A percentile compares a stretch with the other conserved stretches of the same genome.
Conservation (phyloP, 2,888 invertebrate genomes). For the Taphrorychus bicolor region DNA sequence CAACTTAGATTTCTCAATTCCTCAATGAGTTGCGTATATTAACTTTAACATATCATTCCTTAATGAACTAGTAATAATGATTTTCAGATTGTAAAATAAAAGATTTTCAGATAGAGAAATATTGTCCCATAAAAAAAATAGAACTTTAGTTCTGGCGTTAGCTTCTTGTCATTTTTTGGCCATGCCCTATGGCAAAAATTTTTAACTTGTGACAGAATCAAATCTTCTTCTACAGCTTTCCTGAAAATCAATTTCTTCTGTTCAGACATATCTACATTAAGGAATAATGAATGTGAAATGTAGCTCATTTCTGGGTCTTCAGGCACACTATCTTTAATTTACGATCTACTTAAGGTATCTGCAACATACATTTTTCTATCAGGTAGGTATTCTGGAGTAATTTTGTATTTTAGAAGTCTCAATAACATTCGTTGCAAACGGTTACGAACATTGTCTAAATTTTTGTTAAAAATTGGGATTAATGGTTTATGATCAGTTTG, state of each 20-base stretch:
- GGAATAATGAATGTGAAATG: slow-evolving; percentile 10
- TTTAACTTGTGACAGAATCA: slow-evolving; percentile 24
- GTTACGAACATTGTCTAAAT: slow-evolving; percentile 10
- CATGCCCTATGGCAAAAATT: slow-evolving; percentile 11
- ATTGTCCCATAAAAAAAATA: slow-evolving; percentile 35
- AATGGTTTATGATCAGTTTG: slow-evolving; percentile 33
- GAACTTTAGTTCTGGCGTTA: slow-evolving; percentile 19
- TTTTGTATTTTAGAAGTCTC: slow-evolving; percentile 30
- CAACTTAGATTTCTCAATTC: slow-evolving; percentile 37
- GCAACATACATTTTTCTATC: slow-evolving; percentile 27
- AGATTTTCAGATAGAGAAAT: slow-evolving; percentile 28
- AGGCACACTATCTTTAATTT: not conserved
- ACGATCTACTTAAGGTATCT: slow-evolving; percentile 16
- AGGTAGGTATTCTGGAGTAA: slow-evolving; percentile 19
- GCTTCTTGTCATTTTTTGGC: slow-evolving; percentile 21
- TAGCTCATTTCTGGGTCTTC: slow-evolving; percentile 2
- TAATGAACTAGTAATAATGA: slow-evolving; percentile 35
- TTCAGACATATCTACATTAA: slow-evolving; percentile 5
- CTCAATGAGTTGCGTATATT: slow-evolving; percentile 38
- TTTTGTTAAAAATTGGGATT: slow-evolving; percentile 18
- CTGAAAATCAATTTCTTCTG: slow-evolving; percentile 7
- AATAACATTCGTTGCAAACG: slow-evolving; percentile 29
- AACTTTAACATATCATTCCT: slow-evolving; percentile 31
- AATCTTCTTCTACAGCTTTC: slow-evolving; percentile 15
- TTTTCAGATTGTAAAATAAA: slow-evolving; percentile 35